Evolutionary conservation across 2,113 vertebrate species (phyloP), one percentile per base, ranked within the genome.

Genomic region (Scomber scombrus): DNA sequence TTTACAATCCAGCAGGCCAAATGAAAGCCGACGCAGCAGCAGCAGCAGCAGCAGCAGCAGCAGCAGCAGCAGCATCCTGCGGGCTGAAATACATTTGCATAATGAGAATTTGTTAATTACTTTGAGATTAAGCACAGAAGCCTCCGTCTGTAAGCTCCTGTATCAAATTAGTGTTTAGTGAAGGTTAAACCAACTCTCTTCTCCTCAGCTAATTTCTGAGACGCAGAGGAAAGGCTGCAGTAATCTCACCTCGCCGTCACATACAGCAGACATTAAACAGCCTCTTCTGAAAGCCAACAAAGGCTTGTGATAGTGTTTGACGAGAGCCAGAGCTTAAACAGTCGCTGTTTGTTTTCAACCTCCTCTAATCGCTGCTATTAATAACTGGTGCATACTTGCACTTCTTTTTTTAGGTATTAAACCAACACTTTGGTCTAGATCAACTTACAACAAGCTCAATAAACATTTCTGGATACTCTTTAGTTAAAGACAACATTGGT

Each of bases 21-120:
- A 72, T 50, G 49, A 78, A 84, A 79, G 58, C 83, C 23, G 23
- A 26, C 23, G 23, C 23, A 26, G 23, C 23, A 26, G n/a, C n/a
- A 76, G 78, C 40, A 43, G 68, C 26, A 15, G 5, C 13, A 21
- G 31, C 31, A 34, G 31, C 5, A 34, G 31, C 31, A 34, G 29
- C 29, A 31, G 29, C 4, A 49, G 51, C 57, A 21, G 40, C 62
- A 47, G 13, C 47, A 1, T 65, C 34, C 56, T 71, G 82, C 69
- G 46, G 72, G 18, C 82, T 60, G 75, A 57, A 60, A 46, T 0
- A 67, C 67, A 78, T 80, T 75, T 67, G 61, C 75, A 75, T 72
- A 85, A 83, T 81, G 78, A 65, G 68, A 84, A 74, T 86, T 73
- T 74, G 67, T 88, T 88, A 88, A 92, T 90, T 89, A 80, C 85